Percentiles rank a stretch among this genome's conserved stretches.
Evolutionary conservation across 2,113 vertebrate genomes (phyloP).

Genomic region (Phylloscopus trochilus): DNA sequence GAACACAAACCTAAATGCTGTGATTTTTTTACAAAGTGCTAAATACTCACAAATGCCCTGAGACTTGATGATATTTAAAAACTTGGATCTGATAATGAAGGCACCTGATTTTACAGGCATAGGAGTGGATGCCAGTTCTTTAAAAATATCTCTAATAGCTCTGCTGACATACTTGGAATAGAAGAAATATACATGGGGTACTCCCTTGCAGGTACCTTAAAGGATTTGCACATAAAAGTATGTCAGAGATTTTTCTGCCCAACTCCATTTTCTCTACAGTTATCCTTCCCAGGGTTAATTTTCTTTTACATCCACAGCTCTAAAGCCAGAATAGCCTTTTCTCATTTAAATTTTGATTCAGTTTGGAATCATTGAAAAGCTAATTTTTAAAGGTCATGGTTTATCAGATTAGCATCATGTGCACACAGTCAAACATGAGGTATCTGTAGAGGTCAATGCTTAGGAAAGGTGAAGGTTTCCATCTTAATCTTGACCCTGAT

Average conservation of each 20-base stretch:
- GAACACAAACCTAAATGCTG: neutral
- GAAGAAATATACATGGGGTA: neutral
- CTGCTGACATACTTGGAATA: neutral
- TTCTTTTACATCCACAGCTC: neutral
- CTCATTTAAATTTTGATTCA: neutral
- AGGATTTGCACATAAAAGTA: neutral
- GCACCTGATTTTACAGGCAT: neutral
- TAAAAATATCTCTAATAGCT: neutral
- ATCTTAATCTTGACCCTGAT: neutral
- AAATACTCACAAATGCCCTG: neutral
- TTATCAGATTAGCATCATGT: neutral
- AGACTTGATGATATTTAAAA: neutral
- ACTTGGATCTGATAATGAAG: neutral
- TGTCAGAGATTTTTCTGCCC: neutral
- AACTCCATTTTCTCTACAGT: neutral
- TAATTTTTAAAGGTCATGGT: conserved; percentile 2
- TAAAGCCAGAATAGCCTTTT: neutral
- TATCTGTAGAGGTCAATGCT: neutral
- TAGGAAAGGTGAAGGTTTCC: neutral
- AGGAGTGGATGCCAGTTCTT: neutral
- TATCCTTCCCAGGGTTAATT: neutral
- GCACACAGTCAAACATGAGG: neutral
- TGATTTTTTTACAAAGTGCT: neutral
- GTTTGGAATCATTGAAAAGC: neutral
- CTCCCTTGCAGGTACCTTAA: neutral